These are phyloP conservation scores for Phyllopteryx taeniolatus DNA, from an alignment of 2,113 vertebrate genomes.

Conservation along the genomic window DNA sequence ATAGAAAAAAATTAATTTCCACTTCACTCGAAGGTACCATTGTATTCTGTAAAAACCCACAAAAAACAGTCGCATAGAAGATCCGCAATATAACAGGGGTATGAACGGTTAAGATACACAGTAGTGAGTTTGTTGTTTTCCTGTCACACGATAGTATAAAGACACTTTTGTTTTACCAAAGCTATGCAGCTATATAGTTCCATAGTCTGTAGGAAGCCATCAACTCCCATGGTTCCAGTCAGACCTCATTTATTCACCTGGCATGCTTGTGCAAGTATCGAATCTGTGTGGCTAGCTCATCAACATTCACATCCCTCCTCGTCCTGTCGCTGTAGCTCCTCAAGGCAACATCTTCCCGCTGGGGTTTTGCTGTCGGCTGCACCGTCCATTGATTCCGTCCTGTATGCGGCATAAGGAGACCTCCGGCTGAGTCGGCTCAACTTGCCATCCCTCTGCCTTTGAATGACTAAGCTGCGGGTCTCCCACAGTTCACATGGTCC, in stretches of 20 bases:
- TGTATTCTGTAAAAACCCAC: neutral
- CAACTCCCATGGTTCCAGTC: neutral
- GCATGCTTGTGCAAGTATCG: neutral
- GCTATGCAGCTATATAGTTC: neutral
- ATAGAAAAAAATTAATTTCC: too few relatives aligned
- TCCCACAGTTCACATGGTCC: neutral
- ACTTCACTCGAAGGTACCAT: too few relatives aligned
- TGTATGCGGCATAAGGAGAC: neutral
- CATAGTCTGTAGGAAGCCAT: neutral
- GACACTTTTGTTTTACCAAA: neutral
- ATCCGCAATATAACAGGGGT: too few relatives aligned
- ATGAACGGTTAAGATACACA: too few relatives aligned
- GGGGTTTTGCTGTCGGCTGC: neutral
- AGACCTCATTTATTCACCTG: constrained; percentile 3
- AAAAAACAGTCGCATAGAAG: neutral
- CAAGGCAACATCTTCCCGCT: neutral
- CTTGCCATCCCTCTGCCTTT: neutral
- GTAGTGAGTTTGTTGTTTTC: neutral
- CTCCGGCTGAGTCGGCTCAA: neutral
- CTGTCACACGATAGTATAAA: neutral
- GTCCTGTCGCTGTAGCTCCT: neutral
- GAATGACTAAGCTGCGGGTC: neutral
- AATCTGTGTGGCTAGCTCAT: neutral
- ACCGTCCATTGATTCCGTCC: neutral
- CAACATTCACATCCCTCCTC: neutral